Evolutionary conservation across 2,113 vertebrate genomes (phyloP), one percentile per base, ranked within the genome.

Genomic region (Balaeniceps rex): DNA sequence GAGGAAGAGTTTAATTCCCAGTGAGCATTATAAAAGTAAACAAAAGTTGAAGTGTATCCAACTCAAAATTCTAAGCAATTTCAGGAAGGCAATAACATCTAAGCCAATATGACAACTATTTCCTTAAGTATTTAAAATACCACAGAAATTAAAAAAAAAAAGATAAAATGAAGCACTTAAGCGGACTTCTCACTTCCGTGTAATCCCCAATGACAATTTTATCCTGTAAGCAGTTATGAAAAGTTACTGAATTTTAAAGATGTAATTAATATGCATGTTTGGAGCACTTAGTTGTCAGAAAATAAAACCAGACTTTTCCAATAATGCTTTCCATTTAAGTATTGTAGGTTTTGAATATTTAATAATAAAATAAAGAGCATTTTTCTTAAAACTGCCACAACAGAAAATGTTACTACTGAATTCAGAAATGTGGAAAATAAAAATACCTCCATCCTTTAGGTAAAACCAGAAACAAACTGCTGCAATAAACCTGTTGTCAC

Each of bases 1-100:
- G 76, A 93, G 49, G 25, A 95, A 93, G 55, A 88, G n/a, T 87
- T 91, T 60, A 90, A 88, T 64, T 92, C 90, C 93, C 92, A 92
- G 22, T 19, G 42, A 94, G 79, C 47, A 71, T 70, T 83, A 75
- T 47, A 55, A 92, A 87, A 94, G 79, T 91, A 97, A 95, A 94
- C 40, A 88, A 33, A 87, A 90, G 46, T 51, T 93, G 83, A 88
- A 92, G 10, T 46, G 11, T 14, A 78, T 75, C 80, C 80, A 97
- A 81, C 74, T 91, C 57, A 60, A 82, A 84, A 86, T 74, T 69
- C 61, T 52, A 70, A 86, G 76, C 42, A 60, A 83, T 72, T 92
- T 83, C 68, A 87, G 90, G 19, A 92, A 70, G 64, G 34, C 51
- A 86, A 12, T 46, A 83, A 63, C 42, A 83, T 90, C 54, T 65